Conservation (phyloP, 2,888 invertebrate genomes). For the Rotaria macrura region DNA sequence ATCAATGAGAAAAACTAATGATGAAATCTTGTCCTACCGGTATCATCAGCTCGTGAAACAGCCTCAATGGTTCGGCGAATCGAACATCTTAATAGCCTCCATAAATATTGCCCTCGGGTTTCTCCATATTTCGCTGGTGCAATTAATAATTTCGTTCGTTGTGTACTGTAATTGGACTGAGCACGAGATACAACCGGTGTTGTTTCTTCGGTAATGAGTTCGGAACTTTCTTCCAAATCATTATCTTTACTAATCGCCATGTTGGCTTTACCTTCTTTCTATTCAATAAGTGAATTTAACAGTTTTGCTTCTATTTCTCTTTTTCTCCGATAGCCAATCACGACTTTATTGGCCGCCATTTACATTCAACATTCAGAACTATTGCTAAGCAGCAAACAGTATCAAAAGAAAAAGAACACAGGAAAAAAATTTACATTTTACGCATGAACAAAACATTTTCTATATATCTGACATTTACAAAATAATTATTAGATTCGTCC, state of each 20-base stretch:
- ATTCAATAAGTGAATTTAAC: neutral
- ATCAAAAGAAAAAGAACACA: neutral
- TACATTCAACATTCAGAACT: neutral
- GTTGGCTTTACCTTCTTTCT: neutral
- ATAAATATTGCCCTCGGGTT: neutral
- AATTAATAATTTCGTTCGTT: neutral
- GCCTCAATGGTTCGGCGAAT: slow-evolving; percentile 1
- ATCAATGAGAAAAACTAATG: neutral
- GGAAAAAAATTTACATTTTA: neutral
- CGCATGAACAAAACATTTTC: neutral
- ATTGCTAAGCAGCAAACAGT: slow-evolving; percentile 8
- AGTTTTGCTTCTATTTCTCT: neutral
- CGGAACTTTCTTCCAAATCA: neutral
- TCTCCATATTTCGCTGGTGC: neutral
- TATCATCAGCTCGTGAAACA: slow-evolving; percentile 2
- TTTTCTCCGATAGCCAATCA: neutral
- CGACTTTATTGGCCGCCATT: neutral
- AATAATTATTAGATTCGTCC: neutral
- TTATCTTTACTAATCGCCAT: neutral
- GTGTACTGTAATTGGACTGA: neutral
- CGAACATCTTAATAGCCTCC: slow-evolving; percentile 16
- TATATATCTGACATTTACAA: neutral
- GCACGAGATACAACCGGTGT: neutral
- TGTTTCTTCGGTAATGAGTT: neutral
- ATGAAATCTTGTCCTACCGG: neutral